A percentile compares a stretch with the other conserved stretches of the same genome.
Evolutionary conservation across 2,113 vertebrate genomes (phyloP).

Genomic region (Aspiorhynchus laticeps): DNA sequence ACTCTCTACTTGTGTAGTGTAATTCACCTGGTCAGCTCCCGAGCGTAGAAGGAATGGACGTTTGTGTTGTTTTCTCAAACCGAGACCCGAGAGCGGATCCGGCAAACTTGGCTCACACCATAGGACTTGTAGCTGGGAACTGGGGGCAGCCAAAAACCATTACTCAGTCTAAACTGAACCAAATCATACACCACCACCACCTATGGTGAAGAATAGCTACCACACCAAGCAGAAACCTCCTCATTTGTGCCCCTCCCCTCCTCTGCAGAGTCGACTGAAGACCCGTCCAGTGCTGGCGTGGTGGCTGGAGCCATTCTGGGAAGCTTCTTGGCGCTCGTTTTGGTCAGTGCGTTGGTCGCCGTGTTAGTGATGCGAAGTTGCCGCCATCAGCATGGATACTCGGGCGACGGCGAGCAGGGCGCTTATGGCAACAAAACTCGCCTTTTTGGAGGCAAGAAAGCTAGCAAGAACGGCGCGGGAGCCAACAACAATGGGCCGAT

Average conservation of each 20-base stretch:
- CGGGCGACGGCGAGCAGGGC: conserved; percentile 64
- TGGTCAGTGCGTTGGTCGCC: conserved; percentile 72
- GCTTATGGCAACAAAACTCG: conserved; percentile 79
- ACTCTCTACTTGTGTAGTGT: neutral
- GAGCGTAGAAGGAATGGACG: conserved; percentile 16
- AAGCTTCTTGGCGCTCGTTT: conserved; percentile 80
- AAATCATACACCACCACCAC: conserved; percentile 9
- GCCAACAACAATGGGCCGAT: conserved; percentile 74
- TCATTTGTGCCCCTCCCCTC: conserved; percentile 66
- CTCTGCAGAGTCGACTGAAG: conserved; percentile 82
- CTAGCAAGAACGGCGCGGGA: conserved; percentile 57
- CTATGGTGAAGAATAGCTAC: conserved; percentile 42
- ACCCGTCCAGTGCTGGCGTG: conserved; percentile 74
- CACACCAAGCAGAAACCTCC: conserved; percentile 46
- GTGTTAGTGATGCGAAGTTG: conserved; percentile 77
- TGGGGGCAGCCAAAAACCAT: conserved; percentile 47
- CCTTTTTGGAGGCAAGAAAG: conserved; percentile 69
- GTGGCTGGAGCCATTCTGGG: conserved; percentile 84
- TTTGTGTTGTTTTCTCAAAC: conserved; percentile 58
- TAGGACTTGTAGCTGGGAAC: conserved; percentile 51
- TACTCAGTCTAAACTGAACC: conserved; percentile 21
- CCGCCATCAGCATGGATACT: conserved; percentile 63
- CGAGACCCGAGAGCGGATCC: conserved; percentile 62
- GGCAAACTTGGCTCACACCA: conserved; percentile 78
- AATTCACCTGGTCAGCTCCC: conserved; percentile 18